Base-by-base conservation (phyloP, 1,140 invertebrate genomes). In the Gonatopus flavifemur region DNA sequence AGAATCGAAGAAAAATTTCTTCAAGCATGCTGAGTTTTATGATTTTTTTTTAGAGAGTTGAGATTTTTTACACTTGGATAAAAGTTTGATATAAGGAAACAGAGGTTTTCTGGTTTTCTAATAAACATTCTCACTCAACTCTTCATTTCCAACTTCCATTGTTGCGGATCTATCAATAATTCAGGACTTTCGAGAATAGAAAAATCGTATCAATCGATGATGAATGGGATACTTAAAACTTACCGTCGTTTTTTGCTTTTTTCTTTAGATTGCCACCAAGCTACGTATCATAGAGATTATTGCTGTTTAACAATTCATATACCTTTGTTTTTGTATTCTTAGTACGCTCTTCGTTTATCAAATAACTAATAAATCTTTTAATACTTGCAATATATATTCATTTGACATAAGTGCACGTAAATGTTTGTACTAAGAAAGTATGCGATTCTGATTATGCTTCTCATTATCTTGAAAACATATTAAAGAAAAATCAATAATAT, bases 331-430 rank as follows among this genome's bases (percentile, higher is more conserved):
- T 59, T 45, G 49, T 60, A 61, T 61, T 20, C 52, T 62, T 56
- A 53, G 59, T 58, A 54, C 57, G 20, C 21, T 68, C 52, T 67
- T 56, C 32, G 57, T 47, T 61, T 55, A 65, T 65, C 57, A 59
- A 66, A 64, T 52, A 59, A 61, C 62, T 72, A 71, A 74, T 74
- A 74, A 65, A 72, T 64, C 56, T 57, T 61, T 60, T 59, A 61
- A 67, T 59, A 60, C 56, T 32, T 35, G 25, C 19, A 38, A 52
- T 59, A 32, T 28, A 36, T 47, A 52, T n/a, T 30, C 21, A 49
- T 41, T 33, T 33, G 49, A 32, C 9, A 52, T 19, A 39, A 15
- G 54, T 55, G 31, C 39, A 18, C 48, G 43, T 48, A 46, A 59
- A 38, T 43, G 40, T 39, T 15, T 48, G 49, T 32, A 38, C 31